Evolutionary conservation across 1,140 invertebrate species (phyloP), one percentile per base, ranked within the genome.

Genomic region (Choristoneura fumiferana): DNA sequence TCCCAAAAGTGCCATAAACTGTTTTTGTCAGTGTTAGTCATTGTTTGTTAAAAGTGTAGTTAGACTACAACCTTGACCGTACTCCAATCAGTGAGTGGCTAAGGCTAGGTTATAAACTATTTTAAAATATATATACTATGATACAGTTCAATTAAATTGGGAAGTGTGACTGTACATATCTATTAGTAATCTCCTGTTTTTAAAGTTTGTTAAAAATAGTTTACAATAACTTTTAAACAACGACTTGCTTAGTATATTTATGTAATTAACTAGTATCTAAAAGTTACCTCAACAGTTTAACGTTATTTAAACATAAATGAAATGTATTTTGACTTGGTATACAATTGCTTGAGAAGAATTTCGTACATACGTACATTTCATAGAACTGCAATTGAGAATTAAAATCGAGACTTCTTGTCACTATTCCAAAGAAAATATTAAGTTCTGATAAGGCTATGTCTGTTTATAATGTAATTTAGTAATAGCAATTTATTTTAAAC

Each of bases 371-470:
- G 2, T 13, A 33, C 22, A 33, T 49, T 49, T 45, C 14, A 17
- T 13, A 12, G 9, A 49, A n/a, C 18, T 49, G 8, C 9, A 29
- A 29, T 45, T 45, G 15, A 18, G n/a, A n/a, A 45, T 14, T 10
- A 18, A 45, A 45, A 45, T 22, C 15, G 43, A 49, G 43, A 18
- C 43, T 49, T 29, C 40, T 34, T 55, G 17, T 58, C 60, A 58
- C 54, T 66, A 69, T 68, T 71, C 72, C 72, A 75, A 75, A 75
- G 72, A 75, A 56, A 64, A 63, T 65, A 60, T 57, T 53, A 52
- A 64, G 56, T 67, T 54, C 36, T 54, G 49, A 33, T 65, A 55
- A 37, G 8, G 39, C 40, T 53, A 60, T 54, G 17, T 58, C 18
- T 60, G 45, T 64, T 62, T 45, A 65, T 56, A n/a, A 13, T 60